Base-by-base conservation (phyloP, 1,140 invertebrate genomes). In the Cyphomyrmex costatus region DNA sequence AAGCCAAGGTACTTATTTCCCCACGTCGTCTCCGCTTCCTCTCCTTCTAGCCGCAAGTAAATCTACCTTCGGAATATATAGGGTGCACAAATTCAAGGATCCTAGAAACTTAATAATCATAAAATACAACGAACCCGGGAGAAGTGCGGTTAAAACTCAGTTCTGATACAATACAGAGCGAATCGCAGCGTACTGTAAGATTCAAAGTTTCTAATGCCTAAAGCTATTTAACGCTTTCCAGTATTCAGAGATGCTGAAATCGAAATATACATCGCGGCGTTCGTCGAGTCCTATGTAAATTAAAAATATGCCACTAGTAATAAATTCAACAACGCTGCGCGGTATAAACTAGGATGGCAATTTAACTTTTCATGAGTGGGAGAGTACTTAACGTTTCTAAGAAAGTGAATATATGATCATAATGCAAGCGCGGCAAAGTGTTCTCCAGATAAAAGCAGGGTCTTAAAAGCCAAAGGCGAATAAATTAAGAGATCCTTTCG, bases 1-100 rank as follows among this genome's bases (percentile, higher is more conserved):
- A 74, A 74, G 68, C 53, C 27, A 61, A 24, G 68, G 79, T 74
- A 83, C 79, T 83, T 83, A 83, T 83, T 83, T 82, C 53, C 66
- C 7, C 66, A 46, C 79, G 36, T 36, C 79, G 46, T 30, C n/a
- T 65, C 56, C 53, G 36, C 53, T 74, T n/a, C 24, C 51, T 27
- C 33, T 82, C 51, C 53, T 60, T 82, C 21, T 61, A 58, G 36
- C 68, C 68, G 53, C 79, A 42, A 83, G 70, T 73, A 56, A 83
- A 74, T 83, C 66, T 73, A 36, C 56, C 66, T 73, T 46, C 68
- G 53, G 8, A 46, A 56, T 60, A 27, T 80, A 74, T 60, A 60
- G 68, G 53, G 68, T 60, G 79, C 68, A 36, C 68, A 36, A 61
- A 83, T 83, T 83, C 58, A 46, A 60, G 71, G 68, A 49, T 42